These are phyloP conservation scores for Rugalucina vietnamica DNA, from an alignment of 2,888 invertebrate genomes.

Conservation along the genomic window DNA sequence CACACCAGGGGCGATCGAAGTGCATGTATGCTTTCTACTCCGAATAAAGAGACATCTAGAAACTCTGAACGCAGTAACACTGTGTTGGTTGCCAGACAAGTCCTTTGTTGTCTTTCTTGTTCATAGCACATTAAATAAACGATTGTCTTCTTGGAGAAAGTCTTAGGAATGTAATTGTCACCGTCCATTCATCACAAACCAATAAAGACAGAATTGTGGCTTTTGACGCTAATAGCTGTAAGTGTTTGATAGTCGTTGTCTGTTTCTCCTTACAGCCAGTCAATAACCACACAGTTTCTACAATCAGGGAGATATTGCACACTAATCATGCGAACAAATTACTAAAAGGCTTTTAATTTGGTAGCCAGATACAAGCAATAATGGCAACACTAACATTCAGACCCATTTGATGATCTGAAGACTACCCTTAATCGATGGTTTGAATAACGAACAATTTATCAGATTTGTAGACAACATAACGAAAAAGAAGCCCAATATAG, in stretches of 20 bases:
- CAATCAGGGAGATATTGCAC: slow-evolving; percentile 13
- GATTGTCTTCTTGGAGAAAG: neutral
- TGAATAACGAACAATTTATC: no score
- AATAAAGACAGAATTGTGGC: slow-evolving; percentile 7
- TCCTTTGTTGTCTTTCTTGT: no score
- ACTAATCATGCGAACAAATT: slow-evolving; percentile 14
- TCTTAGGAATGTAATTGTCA: slow-evolving; percentile 14
- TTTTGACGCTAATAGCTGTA: slow-evolving; percentile 16
- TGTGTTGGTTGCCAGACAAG: no score
- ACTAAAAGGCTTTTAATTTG: slow-evolving; percentile 16
- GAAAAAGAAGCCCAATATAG: no score
- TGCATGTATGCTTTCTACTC: no score
- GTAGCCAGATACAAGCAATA: slow-evolving; percentile 11
- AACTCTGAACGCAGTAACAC: no score
- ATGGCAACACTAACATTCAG: slow-evolving; percentile 7
- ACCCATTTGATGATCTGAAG: no score
- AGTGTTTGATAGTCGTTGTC: slow-evolving; percentile 16
- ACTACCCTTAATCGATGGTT: no score
- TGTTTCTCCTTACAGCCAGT: slow-evolving; percentile 1
- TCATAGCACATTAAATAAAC: slow-evolving; percentile 3
- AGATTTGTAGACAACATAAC: no score
- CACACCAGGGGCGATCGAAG: no score
- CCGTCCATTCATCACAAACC: slow-evolving; percentile 3
- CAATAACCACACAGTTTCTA: slow-evolving; percentile 14
- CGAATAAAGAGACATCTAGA: no score